Conservation (phyloP, 2,797 vertebrate species). For the Geotrypetes seraphini region DNA sequence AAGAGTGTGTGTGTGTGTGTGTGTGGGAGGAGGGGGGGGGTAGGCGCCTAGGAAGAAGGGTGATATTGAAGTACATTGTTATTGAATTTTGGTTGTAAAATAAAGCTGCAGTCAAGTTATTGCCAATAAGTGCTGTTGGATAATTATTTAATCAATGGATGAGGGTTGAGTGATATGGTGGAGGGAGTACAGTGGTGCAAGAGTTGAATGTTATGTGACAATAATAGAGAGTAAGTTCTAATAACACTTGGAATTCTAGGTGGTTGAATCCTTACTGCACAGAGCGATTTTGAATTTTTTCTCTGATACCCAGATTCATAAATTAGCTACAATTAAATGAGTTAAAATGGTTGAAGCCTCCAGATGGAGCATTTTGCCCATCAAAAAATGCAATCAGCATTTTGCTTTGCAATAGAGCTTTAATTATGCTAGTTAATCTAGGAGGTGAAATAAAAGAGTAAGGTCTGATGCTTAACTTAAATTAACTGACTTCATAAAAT, state of each 20-base stretch:
- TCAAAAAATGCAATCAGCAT: constrained; percentile 20
- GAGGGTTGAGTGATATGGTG: too few species aligned
- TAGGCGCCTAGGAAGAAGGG: too few species aligned
- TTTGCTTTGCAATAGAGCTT: constrained; percentile 31
- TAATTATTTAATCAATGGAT: too few species aligned
- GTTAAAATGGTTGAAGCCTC: constrained; percentile 9
- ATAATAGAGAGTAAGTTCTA: too few species aligned
- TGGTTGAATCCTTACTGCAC: not conserved
- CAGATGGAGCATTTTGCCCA: constrained; percentile 13
- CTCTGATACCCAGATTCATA: constrained; percentile 10
- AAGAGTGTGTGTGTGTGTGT: too few species aligned
- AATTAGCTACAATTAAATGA: constrained; percentile 13
- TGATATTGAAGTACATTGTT: too few species aligned
- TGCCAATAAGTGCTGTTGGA: too few species aligned
- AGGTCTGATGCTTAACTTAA: constrained; percentile 28
- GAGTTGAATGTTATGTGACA: too few species aligned
- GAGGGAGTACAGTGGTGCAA: too few species aligned
- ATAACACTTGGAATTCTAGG: not conserved
- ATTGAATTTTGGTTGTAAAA: too few species aligned
- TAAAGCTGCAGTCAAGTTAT: too few species aligned
- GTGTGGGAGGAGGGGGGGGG: too few species aligned
- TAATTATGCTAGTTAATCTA: constrained; percentile 32
- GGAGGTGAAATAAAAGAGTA: constrained; percentile 14
- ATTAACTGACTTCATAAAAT: constrained; percentile 24
- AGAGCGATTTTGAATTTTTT: constrained; percentile 1